Base-by-base conservation (phyloP, 92 coral and sea anemone species). In the Chrysogorgia sp. region DNA sequence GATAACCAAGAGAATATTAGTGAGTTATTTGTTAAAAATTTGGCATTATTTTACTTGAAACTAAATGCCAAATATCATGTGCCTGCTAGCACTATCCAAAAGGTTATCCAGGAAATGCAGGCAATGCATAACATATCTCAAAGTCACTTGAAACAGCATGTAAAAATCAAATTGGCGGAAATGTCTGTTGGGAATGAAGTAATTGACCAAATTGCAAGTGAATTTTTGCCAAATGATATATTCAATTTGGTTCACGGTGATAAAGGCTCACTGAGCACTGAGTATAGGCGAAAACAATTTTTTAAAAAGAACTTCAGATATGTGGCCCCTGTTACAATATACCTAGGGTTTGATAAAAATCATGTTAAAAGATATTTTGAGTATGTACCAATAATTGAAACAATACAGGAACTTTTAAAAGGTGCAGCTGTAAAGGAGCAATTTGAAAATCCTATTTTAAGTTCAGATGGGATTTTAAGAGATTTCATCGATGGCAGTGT, bases 21-120 rank as follows among this genome's bases (percentile, higher is more conserved):
- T 35, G 28, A 66, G 74, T 25, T 66, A 45, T 66, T 66, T 2
- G 9, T 40, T 2, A n/a, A 40, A 66, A 66, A 66, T 40, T 66
- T 66, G 52, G 74, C 74, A n/a, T 52, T 66, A 15, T 66, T 34
- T 34, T 66, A 66, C 40, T 66, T 66, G 40, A 66, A 66, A 66
- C 74, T 66, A 4, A 66, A 48, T 66, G 74, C 74, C 26, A 66
- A 66, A 26, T 52, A 66, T 31, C 74, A 35, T 66, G 13, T 66
- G 32, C 74, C 74, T 34, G 74, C 55, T 17, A 35, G 14, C 1
- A 34, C 74, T 19, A 52, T 66, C 14, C 74, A 66, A 35, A 35
- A 34, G 74, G 53, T 66, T 20, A 40, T 66, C 26, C 26, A 19
- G 0, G 74, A 66, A 40, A 66, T 66, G 1, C 74, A 66, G 20